phyloP scores from a whole-genome alignment of 2,797 vertebrate genomes.

The Squalus acanthias region DNA sequence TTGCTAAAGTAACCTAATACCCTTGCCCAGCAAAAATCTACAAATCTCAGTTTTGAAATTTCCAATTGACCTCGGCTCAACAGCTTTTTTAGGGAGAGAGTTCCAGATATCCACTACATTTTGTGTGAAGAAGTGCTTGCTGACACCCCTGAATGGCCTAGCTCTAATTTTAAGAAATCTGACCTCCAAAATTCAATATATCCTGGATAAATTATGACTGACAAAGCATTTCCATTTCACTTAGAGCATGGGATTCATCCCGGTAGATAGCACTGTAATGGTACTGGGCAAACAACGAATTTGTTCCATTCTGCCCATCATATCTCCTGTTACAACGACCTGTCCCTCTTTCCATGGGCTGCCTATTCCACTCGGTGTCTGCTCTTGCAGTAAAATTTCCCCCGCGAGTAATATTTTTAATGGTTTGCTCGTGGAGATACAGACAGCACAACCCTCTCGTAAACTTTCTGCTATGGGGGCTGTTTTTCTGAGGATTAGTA shows the following conservation, averaged over 20 bases:
- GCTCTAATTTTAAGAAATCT: neutral
- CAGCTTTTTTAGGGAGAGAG: neutral
- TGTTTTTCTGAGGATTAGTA: neutral
- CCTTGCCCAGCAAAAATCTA: neutral
- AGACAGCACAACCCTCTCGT: neutral
- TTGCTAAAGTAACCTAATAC: neutral
- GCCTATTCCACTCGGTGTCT: neutral
- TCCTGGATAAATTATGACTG: neutral
- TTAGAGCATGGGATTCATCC: neutral
- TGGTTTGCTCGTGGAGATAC: neutral
- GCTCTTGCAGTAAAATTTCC: neutral
- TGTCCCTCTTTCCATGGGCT: neutral
- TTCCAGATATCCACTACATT: neutral
- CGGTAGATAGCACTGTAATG: neutral
- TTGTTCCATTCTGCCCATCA: neutral
- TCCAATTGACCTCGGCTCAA: neutral
- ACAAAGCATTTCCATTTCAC: neutral
- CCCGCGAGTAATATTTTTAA: neutral
- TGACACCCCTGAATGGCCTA: neutral
- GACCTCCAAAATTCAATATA: neutral
- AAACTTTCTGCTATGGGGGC: neutral
- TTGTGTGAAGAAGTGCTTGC: neutral
- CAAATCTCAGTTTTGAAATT: neutral
- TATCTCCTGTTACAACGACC: neutral
- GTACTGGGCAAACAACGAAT: neutral